These are phyloP conservation scores for Leptoclinus maculatus DNA, from an alignment of 2,797 vertebrate genomes.

Conservation along the genomic window DNA sequence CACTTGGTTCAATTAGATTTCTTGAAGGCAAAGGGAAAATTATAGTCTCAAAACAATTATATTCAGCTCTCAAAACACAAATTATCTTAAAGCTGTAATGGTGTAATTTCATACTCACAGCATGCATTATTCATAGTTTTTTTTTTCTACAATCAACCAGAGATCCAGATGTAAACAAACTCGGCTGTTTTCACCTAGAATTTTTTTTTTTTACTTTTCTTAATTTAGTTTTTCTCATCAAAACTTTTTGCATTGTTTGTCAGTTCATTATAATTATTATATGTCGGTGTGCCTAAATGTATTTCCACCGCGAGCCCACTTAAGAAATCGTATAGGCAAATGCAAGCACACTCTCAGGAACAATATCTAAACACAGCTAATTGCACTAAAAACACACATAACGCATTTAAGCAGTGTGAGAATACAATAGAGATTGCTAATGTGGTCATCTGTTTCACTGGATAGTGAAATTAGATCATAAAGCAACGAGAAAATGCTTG, in stretches of 20 bases:
- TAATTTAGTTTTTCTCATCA: slow-evolving; percentile 39
- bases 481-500: slow-evolving; percentile 75
- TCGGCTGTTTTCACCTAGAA: slow-evolving; percentile 10
- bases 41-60: slow-evolving; percentile 60
- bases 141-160: slow-evolving; percentile 35
- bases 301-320: slow-evolving; percentile 51
- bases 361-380: slow-evolving; percentile 65
- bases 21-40: slow-evolving; percentile 52
- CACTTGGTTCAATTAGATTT: slow-evolving; percentile 59
- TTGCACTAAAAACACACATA: slow-evolving; percentile 64
- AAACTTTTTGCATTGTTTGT: slow-evolving; percentile 55
- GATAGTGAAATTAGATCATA: slow-evolving; percentile 80
- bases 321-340: slow-evolving; percentile 53
- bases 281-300: slow-evolving; percentile 49
- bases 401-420: slow-evolving; percentile 56
- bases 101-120: slow-evolving; percentile 53
- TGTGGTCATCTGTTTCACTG: slow-evolving; percentile 80
- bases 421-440: slow-evolving; percentile 70
- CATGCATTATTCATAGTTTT: slow-evolving; percentile 59
- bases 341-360: slow-evolving; percentile 66
- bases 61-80: slow-evolving; percentile 55
- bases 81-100: slow-evolving; percentile 65
- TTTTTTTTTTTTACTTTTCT: neutral
- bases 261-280: slow-evolving; percentile 60
- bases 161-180: slow-evolving; percentile 49